A percentile compares a stretch with the other conserved stretches of the same genome.
Evolutionary conservation across 37 sponge, comb jelly and placozoan species (phyloP).

Genomic region (Bolinopsis microptera): DNA sequence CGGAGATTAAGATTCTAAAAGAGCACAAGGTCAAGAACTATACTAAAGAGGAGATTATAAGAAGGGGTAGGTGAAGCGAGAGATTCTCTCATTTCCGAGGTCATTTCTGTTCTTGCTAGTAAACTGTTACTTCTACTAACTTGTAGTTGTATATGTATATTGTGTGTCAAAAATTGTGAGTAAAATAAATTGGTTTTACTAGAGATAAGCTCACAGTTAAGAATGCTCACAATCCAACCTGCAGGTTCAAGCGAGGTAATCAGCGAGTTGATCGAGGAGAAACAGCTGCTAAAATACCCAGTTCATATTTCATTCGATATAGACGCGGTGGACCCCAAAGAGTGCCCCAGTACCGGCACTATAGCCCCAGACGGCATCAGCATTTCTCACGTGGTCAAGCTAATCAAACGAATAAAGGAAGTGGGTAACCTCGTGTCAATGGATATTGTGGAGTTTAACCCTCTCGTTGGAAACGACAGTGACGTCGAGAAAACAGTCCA

Average conservation of each 20-base stretch:
- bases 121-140: no score
- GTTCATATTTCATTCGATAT: slow-evolving; percentile 61
- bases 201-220: no score
- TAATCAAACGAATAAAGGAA: slow-evolving; percentile 43
- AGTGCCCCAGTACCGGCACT: slow-evolving; percentile 56
- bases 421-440: slow-evolving; percentile 49
- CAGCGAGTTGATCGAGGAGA: slow-evolving; percentile 57
- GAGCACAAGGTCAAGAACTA: slow-evolving; percentile 27
- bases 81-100: no score
- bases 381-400: slow-evolving; percentile 39
- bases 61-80: slow-evolving; percentile 53
- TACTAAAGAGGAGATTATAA: slow-evolving; percentile 27
- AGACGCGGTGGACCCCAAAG: slow-evolving; percentile 46
- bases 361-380: slow-evolving; percentile 17
- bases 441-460: slow-evolving; percentile 64
- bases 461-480: slow-evolving; percentile 34
- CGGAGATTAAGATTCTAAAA: slow-evolving; percentile 45
- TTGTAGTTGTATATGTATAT: no score
- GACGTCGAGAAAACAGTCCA: slow-evolving; percentile 57
- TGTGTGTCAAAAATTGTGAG: no score
- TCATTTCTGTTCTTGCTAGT: no score
- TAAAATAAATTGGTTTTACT: no score
- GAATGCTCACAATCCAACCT: no score
- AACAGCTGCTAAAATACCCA: slow-evolving; percentile 14
- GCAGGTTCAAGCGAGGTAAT: slow-evolving; percentile 26